Evolutionary conservation across 2,113 vertebrate species (phyloP).

Genomic region (Crotophaga sulcirostris): DNA sequence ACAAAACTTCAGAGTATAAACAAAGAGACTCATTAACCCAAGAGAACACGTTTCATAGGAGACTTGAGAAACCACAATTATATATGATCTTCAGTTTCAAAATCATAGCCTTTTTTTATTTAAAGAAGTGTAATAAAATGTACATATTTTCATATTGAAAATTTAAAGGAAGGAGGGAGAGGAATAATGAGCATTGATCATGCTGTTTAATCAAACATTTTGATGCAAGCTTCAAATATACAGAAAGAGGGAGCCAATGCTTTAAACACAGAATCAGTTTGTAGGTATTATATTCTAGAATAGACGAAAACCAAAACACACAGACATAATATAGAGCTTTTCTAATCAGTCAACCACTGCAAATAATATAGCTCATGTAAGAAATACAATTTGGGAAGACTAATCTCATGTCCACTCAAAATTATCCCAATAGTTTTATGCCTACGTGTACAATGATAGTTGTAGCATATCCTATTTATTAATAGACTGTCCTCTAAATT

Average conservation of each 20-base stretch:
- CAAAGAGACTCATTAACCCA: not conserved
- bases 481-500: not conserved
- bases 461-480: not conserved
- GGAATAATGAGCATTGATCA: not conserved
- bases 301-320: not conserved
- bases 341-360: not conserved
- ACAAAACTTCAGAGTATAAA: not conserved
- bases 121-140: not conserved
- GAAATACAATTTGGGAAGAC: not conserved
- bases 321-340: not conserved
- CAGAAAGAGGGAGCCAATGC: not conserved
- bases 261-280: not conserved
- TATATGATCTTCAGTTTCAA: not conserved
- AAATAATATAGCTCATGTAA: not conserved
- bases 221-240: not conserved
- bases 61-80: not conserved
- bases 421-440: not conserved
- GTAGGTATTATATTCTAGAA: not conserved
- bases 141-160: not conserved
- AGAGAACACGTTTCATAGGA: not conserved
- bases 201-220: not conserved
- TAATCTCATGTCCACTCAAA: not conserved
- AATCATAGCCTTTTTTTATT: accelerated
- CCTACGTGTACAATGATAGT: not conserved
- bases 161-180: not conserved